Percentiles rank a stretch among this genome's conserved stretches.
Conservation (phyloP, 2,113 vertebrate genomes). For the Manacus vitellinus region DNA sequence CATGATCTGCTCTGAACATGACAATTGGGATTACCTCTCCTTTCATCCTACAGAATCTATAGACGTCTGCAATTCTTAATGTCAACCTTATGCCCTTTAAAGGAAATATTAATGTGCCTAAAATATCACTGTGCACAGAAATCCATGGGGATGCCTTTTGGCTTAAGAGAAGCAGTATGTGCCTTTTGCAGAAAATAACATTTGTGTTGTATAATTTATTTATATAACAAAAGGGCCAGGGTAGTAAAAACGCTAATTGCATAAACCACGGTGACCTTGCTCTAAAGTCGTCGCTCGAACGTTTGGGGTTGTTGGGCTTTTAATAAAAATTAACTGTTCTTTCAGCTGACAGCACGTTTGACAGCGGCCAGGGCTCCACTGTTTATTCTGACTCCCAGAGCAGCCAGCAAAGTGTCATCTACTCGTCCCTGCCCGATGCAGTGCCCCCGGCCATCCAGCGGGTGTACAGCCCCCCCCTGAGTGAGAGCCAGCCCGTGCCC, state of each 20-base stretch:
- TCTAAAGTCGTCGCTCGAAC: not conserved
- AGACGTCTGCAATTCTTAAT: not conserved
- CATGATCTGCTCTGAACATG: not conserved
- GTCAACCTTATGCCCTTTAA: not conserved
- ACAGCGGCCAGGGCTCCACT: constrained; percentile 83
- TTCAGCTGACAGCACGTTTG: constrained; percentile 87
- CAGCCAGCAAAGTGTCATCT: constrained; percentile 87
- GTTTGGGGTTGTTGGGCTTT: not conserved
- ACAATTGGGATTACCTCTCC: not conserved
- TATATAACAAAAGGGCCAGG: not conserved
- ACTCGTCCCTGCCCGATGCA: constrained; percentile 81
- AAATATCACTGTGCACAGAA: not conserved
- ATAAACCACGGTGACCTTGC: not conserved
- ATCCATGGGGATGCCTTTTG: not conserved
- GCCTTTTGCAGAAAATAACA: not conserved
- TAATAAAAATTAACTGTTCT: not conserved
- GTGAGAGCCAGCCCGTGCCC: constrained; percentile 72
- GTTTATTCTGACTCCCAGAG: constrained; percentile 84
- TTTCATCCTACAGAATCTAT: not conserved
- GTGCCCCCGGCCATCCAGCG: constrained; percentile 72
- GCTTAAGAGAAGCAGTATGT: not conserved
- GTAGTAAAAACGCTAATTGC: not conserved
- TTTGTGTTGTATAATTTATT: constrained; percentile 19
- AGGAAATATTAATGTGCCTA: not conserved
- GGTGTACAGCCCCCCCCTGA: constrained; percentile 80